A percentile compares a stretch with the other conserved stretches of the same genome.
Conservation (phyloP, 2,888 invertebrate species). For the Pristionchus fissidentatus region DNA sequence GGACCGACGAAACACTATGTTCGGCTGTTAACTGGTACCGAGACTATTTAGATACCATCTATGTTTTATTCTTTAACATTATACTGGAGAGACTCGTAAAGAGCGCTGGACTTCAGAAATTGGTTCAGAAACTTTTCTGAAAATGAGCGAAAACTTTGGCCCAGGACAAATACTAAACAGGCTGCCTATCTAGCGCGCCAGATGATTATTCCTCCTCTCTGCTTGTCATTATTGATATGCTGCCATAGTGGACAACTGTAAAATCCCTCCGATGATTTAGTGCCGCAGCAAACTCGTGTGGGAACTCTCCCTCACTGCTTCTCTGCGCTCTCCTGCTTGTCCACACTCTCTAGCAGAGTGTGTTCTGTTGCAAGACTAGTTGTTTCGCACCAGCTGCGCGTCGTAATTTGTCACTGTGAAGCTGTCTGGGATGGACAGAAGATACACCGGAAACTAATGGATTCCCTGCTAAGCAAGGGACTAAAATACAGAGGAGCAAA, state of each 20-base stretch:
- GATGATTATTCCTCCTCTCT: background rate
- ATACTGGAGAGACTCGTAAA: background rate
- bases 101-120: background rate
- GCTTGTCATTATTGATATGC: slow-evolving; percentile 44
- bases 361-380: slow-evolving; percentile 15
- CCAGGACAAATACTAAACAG: no score
- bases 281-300: background rate
- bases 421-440: background rate
- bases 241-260: slow-evolving; percentile 16
- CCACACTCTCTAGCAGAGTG: background rate
- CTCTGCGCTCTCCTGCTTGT: background rate
- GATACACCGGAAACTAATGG: background rate
- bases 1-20: background rate
- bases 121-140: background rate
- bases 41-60: no score
- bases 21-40: no score
- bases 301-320: background rate
- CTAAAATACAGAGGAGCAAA: background rate
- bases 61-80: no score
- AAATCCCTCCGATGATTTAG: slow-evolving; percentile 20
- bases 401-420: slow-evolving; percentile 7
- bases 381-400: slow-evolving; percentile 45
- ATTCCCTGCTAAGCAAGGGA: background rate
- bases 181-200: no score
- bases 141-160: background rate